Base-by-base conservation (phyloP, 2,797 vertebrate species). In the Acrocephalus scirpaceus region DNA sequence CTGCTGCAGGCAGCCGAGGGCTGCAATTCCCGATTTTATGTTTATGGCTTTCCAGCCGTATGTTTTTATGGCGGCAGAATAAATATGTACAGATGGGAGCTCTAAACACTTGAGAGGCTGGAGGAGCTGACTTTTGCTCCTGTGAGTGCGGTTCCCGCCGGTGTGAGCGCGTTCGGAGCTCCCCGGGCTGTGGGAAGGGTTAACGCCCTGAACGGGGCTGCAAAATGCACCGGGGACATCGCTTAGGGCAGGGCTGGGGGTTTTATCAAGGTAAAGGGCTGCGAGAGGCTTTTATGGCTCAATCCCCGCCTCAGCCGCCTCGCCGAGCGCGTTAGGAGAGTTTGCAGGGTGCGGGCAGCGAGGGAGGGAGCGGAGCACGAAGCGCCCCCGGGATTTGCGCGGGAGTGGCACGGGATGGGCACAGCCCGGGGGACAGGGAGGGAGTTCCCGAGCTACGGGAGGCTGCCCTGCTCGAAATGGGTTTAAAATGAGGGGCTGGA, bases 261-360 rank as follows among this genome's bases (percentile, higher is more conserved):
- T 85, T 88, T 25, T 17, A 15, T 53, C 53, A 20, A 78, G 84
- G 83, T 61, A 20, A 54, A 91, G 74, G 60, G 44, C 53, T 94
- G 78, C 70, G 76, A n/a, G 64, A 92, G 45, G 21, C 30, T 94
- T 92, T 95, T 73, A 64, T 87, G 64, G 34, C 69, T 92, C 73
- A 36, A 16, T 42, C 53, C 65, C 58, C 42, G 54, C 65, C 86
- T 96, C 95, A 20, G 19, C 18, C 44, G 19, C 9, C 18, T 45
- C 44, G 9, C 44, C 19, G 18, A 44, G 44, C 44, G 8, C 67
- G 93, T 73, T 48, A 20, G 53, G 48, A n/a, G 81, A 50, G 90
- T 72, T 86, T 17, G 29, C 48, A 40, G 81, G 75, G 81, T 67
- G 75, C 48, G 70, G 57, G 83, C 9, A 36, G 47, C 1, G 56